Evolutionary conservation across 2,797 vertebrate species (phyloP), one percentile per base, ranked within the genome.

Genomic region (Takifugu ocellatus): DNA sequence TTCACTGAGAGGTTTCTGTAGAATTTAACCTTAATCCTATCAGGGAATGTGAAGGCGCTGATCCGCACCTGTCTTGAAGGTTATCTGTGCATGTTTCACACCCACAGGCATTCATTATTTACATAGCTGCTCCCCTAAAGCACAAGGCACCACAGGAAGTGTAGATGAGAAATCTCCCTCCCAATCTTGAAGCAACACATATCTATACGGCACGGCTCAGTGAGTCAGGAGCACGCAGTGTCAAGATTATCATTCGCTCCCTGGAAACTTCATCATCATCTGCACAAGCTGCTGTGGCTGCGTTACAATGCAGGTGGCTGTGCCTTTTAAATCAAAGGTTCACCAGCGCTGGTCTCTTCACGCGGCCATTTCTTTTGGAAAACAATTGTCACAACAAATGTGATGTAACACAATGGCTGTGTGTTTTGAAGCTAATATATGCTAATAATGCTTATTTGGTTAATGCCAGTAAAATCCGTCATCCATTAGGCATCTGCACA

Each of bases 1-100:
- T 83, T 77, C 85, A 86, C 86, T 76, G 85, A 87, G 85, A 86
- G 83, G 81, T 83, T 85, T 86, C 86, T 88, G 87, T 87, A 84
- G 82, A 88, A 89, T 89, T 88, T 90, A 87, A 85, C 87, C 87
- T 90, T 90, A 91, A 91, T 90, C 89, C 88, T 88, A 89, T 91
- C 85, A 85, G 83, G 84, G 89, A 90, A 90, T 89, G 85, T 84
- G 83, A 87, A 90, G 74, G 72, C 88, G 85, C 85, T 89, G 90
- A 91, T 90, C 91, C 91, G 71, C 66, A 65, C 71, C 87, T 83
- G 86, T 89, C 84, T 86, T 89, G 88, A 92, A 92, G 90, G 89
- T 91, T 90, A 91, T 92, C 89, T 78, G 82, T 83, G 82, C 82
- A 85, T 89, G 87, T 90, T 90, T 88, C 83, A 83, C 81, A 84